A percentile compares a stretch with the other conserved stretches of the same genome.
phyloP scores from a whole-genome alignment of 2,113 vertebrate species.

The Gavialis gangeticus region DNA sequence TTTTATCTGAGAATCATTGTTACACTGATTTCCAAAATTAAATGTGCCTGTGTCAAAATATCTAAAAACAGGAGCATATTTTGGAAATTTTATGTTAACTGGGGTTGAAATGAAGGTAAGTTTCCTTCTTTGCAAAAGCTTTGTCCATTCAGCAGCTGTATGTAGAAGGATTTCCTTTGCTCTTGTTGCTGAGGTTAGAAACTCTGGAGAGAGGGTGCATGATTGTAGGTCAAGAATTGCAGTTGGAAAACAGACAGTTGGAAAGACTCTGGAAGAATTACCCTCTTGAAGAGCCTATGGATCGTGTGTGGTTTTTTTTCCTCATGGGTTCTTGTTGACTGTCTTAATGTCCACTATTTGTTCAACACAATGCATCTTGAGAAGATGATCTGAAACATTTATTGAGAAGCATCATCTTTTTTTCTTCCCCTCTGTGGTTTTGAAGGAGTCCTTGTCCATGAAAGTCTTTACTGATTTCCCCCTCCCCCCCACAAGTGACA shows the following conservation, averaged over 20 bases:
- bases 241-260: conserved; percentile 7
- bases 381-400: neutral
- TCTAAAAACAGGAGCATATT: conserved; percentile 7
- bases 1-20: neutral
- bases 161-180: neutral
- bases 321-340: neutral
- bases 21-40: neutral
- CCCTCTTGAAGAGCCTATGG: neutral
- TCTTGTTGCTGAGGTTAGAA: neutral
- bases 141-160: neutral
- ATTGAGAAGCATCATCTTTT: fast-evolving
- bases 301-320: neutral
- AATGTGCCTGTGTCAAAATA: neutral
- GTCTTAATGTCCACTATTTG: neutral
- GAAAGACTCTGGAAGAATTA: neutral
- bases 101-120: conserved; percentile 2
- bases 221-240: neutral
- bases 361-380: neutral
- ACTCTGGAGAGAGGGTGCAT: neutral
- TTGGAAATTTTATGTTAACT: neutral
- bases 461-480: neutral
- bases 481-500: neutral
- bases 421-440: no score
- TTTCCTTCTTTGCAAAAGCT: fast-evolving
- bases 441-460: neutral